phyloP scores from a whole-genome alignment of 2,888 invertebrate genomes.

The Erynnis tages region DNA sequence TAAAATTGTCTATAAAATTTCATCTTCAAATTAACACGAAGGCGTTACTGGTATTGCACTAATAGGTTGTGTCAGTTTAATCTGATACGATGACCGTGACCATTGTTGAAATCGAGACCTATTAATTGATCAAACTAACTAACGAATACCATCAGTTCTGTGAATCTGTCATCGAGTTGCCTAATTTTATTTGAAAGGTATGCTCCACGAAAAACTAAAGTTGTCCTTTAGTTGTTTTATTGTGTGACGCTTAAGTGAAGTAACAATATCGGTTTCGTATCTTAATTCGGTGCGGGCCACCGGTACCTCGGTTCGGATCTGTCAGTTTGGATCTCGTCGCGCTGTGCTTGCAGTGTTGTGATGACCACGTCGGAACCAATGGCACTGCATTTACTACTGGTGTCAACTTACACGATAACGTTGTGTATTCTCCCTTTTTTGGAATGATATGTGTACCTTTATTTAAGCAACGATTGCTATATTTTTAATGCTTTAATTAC shows the following conservation, averaged over 20 bases:
- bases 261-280: constrained; percentile 41
- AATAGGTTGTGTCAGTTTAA: background rate
- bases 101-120: constrained; percentile 12
- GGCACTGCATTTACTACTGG: constrained; percentile 56
- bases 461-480: background rate
- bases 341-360: constrained; percentile 58
- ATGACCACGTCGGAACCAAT: constrained; percentile 59
- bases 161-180: constrained; percentile 16
- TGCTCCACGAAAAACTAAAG: constrained; percentile 14
- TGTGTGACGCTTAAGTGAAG: constrained; percentile 24
- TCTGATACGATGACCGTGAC: background rate
- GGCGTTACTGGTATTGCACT: background rate
- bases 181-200: constrained; percentile 24
- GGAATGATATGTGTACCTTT: too few species aligned
- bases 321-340: constrained; percentile 54
- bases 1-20: too few species aligned
- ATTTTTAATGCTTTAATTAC: too few species aligned
- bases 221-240: constrained; percentile 26
- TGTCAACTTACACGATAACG: constrained; percentile 53
- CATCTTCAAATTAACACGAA: too few species aligned
- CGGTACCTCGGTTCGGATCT: constrained; percentile 38
- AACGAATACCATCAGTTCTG: constrained; percentile 5
- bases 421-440: background rate
- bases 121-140: constrained; percentile 1
- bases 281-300: constrained; percentile 43